Evolutionary conservation across 2,113 vertebrate genomes (phyloP).

Genomic region (Glareola pratincola): DNA sequence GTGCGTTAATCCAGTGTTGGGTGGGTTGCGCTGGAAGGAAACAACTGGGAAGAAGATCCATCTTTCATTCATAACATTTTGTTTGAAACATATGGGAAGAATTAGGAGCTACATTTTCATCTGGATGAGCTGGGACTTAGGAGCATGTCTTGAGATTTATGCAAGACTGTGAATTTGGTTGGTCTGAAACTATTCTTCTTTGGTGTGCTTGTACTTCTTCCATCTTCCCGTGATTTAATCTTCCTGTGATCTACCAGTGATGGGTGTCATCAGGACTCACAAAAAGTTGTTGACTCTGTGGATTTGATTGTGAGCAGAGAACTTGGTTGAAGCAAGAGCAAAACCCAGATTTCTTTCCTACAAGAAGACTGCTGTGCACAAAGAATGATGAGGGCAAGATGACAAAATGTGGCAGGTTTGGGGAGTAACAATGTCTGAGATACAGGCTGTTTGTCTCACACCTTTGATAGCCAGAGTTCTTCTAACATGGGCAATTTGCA

Average conservation of each 20-base stretch:
- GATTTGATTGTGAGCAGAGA: neutral
- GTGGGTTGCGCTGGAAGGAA: neutral
- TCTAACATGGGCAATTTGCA: neutral
- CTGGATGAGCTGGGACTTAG: neutral
- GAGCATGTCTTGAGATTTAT: neutral
- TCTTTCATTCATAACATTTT: constrained; percentile 21
- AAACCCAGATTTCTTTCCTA: neutral
- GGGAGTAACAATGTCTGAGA: neutral
- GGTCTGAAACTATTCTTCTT: neutral
- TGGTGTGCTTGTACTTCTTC: neutral
- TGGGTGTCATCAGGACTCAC: neutral
- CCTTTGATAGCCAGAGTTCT: neutral
- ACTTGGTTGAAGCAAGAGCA: neutral
- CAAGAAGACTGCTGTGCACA: neutral
- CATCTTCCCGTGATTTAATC: neutral
- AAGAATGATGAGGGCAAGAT: neutral
- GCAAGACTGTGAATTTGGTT: neutral
- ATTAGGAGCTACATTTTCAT: constrained; percentile 31
- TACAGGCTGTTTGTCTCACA: neutral
- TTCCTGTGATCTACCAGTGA: neutral
- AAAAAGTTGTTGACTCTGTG: neutral
- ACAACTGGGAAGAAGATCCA: neutral
- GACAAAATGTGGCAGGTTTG: neutral
- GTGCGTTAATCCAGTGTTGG: neutral
- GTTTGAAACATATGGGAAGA: constrained; percentile 5